Base-by-base conservation (phyloP, 2,797 vertebrate species). In the Chelon labrosus region DNA sequence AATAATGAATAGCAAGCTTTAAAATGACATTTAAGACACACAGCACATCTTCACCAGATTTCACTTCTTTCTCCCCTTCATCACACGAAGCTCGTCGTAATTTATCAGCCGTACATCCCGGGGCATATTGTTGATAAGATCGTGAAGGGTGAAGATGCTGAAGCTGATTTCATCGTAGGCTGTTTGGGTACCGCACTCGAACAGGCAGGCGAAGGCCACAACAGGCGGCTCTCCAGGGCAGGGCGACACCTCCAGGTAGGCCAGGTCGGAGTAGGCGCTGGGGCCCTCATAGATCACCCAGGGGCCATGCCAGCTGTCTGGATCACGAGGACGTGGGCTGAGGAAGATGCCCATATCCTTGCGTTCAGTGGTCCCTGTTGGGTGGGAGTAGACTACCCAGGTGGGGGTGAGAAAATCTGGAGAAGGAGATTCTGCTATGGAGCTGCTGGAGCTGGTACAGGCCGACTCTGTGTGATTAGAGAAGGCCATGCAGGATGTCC, bases 241-340 rank as follows among this genome's bases (percentile, higher is more conserved):
- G 44, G 92, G 84, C 0, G 91, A 83, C 72, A 96, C 75, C 85
- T 96, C 95, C 8, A 99, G 16, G 50, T 94, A 95, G 0, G 96
- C 95, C 79, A 99, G 91, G 86, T 99, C 98, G 0, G 98, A 99
- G 89, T 99, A 99, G 14, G 96, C 98, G 0, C 97, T 98, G 2
- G 97, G 97, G 16, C 97, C 98, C 77, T 98, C 92, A 0, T 96
- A 96, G 85, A 99, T 97, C 61, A 98, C 93, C 98, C 98, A 99
- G 1, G 98, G 98, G 55, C 95, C 95, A 0, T 91, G 94, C 97
- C 98, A 99, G 70, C 96, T 97, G 84, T 96, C 94, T 0, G 93
- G 94, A 0, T 99, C 96, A 39, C 95, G 94, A 16, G 98, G 97
- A 39, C 94, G 95, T 7, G 94, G 89, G 83, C 95, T 99, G 75